Evolutionary conservation across 2,797 vertebrate species (phyloP).

Genomic region (Nannoperca obscura): DNA sequence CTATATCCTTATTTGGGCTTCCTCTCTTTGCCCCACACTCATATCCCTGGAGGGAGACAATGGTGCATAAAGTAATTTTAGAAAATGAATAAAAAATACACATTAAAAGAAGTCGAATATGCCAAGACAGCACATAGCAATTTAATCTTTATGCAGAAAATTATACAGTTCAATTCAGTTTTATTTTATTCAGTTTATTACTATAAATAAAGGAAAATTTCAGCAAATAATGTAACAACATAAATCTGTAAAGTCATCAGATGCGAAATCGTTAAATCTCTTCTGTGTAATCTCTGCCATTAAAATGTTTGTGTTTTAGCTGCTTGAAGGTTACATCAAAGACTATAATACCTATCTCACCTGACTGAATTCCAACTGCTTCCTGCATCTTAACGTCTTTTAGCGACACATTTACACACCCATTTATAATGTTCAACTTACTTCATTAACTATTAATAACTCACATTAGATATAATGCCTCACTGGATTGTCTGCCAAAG

Average conservation of each 20-base stretch:
- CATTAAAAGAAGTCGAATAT: not conserved
- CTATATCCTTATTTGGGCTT: conserved; percentile 47
- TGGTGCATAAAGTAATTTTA: not conserved
- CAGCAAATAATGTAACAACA: not conserved
- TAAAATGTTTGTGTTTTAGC: not conserved
- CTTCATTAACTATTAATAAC: conserved; percentile 36
- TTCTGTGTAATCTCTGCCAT: not conserved
- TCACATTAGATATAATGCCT: not conserved
- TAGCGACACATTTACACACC: conserved; percentile 52
- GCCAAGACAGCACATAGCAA: not conserved
- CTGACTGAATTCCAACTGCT: conserved; percentile 20
- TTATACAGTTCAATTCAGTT: no score
- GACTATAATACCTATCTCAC: not conserved
- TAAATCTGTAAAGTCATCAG: not conserved
- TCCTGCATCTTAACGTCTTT: conserved; percentile 13
- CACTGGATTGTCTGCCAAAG: conserved; percentile 13
- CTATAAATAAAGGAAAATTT: not conserved
- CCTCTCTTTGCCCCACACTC: conserved; percentile 14
- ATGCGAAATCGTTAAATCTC: not conserved
- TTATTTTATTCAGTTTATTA: no score
- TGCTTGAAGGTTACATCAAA: conserved; percentile 26
- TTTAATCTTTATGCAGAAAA: conserved; percentile 6
- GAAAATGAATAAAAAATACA: not conserved
- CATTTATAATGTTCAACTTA: conserved; percentile 41
- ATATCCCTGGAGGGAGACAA: not conserved